Conservation (phyloP, 2,113 vertebrate species). For the Tachuris rubrigastra region DNA sequence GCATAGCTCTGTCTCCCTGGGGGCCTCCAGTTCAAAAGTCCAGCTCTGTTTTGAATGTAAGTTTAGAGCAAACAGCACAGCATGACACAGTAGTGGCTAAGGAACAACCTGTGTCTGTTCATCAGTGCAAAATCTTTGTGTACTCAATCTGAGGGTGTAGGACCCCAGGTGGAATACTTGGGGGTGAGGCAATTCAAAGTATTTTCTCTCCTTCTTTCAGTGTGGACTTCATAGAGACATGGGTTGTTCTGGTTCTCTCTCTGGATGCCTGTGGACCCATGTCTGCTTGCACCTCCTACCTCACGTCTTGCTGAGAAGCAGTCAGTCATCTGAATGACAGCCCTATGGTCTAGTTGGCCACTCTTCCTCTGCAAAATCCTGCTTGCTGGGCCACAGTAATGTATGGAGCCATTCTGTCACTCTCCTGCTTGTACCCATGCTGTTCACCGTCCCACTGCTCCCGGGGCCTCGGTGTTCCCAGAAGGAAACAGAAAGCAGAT, state of each 20-base stretch:
- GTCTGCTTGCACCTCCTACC: background rate
- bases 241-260: background rate
- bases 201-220: background rate
- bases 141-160: background rate
- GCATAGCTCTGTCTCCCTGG: slow-evolving; percentile 14
- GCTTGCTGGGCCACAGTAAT: background rate
- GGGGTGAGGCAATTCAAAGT: accelerated
- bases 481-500: background rate
- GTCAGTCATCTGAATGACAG: background rate
- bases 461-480: background rate
- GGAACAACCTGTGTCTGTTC: background rate
- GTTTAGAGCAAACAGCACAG: slow-evolving; percentile 17
- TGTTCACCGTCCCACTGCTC: accelerated
- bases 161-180: background rate
- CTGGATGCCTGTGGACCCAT: accelerated
- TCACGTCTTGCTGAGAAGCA: accelerated
- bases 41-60: slow-evolving; percentile 44
- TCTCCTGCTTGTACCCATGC: background rate
- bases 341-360: background rate
- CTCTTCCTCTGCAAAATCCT: background rate
- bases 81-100: background rate
- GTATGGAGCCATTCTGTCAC: background rate
- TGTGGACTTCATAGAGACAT: background rate
- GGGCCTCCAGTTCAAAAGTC: slow-evolving; percentile 54
- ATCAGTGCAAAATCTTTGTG: background rate